These are phyloP conservation scores for Herminia tarsipennalis DNA, from an alignment of 2,888 invertebrate species.

Conservation along the genomic window DNA sequence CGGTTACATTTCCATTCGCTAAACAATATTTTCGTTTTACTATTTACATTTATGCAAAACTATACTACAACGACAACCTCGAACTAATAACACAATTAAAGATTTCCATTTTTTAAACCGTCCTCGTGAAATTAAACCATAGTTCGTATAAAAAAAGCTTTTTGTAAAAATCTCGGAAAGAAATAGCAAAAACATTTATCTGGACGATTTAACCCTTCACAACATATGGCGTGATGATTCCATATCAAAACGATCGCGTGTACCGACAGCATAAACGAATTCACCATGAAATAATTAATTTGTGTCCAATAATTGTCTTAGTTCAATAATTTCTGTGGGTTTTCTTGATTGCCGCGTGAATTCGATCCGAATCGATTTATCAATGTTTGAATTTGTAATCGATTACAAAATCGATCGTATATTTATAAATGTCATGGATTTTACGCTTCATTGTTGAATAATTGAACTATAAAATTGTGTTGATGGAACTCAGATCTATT, in stretches of 20 bases:
- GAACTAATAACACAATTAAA: not conserved
- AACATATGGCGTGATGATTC: conserved; percentile 56
- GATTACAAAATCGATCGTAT: conserved; percentile 61
- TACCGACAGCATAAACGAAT: conserved; percentile 60
- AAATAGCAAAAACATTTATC: conserved; percentile 55
- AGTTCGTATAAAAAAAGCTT: conserved; percentile 13
- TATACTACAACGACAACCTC: too few relatives aligned
- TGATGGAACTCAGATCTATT: conserved; percentile 44
- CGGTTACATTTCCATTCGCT: too few relatives aligned
- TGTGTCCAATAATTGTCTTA: conserved; percentile 51
- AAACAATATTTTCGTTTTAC: too few relatives aligned
- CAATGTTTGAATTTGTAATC: conserved; percentile 60
- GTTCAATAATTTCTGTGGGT: conserved; percentile 56
- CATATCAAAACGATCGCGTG: conserved; percentile 60
- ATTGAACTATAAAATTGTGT: conserved; percentile 49
- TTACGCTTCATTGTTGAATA: conserved; percentile 59
- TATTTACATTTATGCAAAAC: too few relatives aligned
- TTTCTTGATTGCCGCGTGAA: conserved; percentile 56
- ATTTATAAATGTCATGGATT: conserved; percentile 72
- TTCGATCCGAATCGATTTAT: conserved; percentile 53
- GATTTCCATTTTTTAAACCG: too few relatives aligned
- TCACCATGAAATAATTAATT: conserved; percentile 56
- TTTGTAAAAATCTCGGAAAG: conserved; percentile 24
- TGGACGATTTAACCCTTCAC: conserved; percentile 55
- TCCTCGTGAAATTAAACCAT: too few relatives aligned